Conservation (phyloP, 2,888 invertebrate species). For the Aphelenchoides bicaudatus region DNA sequence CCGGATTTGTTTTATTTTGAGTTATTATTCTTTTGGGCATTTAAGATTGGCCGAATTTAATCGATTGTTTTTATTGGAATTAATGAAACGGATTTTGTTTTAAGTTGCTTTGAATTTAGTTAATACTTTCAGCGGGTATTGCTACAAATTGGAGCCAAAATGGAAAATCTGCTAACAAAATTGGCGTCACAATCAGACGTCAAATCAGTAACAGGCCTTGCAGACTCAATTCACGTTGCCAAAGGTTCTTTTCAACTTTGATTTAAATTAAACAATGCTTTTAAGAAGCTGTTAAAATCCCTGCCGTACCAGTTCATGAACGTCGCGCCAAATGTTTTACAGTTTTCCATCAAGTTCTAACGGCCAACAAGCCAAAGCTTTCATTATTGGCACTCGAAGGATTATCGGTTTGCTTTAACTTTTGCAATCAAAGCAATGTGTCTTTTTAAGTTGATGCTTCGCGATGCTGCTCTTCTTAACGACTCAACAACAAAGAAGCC, state of each 20-base stretch:
- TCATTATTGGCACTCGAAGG: constrained; percentile 79
- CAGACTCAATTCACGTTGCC: constrained; percentile 42
- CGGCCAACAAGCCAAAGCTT: constrained; percentile 80
- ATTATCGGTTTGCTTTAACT: constrained; percentile 73
- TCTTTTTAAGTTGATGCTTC: constrained; percentile 36
- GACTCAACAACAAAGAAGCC: constrained; percentile 23
- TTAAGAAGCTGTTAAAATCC: constrained; percentile 25
- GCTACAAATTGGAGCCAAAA: too few species aligned
- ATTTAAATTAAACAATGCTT: neutral
- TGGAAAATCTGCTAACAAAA: constrained; percentile 25
- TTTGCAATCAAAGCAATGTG: too few species aligned
- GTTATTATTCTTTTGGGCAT: too few species aligned
- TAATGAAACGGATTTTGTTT: too few species aligned
- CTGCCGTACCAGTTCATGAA: constrained; percentile 30
- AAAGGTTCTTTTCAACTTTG: constrained; percentile 37
- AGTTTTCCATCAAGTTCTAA: constrained; percentile 80
- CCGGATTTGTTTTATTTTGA: too few species aligned
- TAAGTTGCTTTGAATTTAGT: too few species aligned
- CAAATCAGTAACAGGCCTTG: constrained; percentile 26
- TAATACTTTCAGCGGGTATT: too few species aligned
- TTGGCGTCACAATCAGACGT: constrained; percentile 24
- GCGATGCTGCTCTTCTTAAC: constrained; percentile 42
- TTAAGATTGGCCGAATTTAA: too few species aligned
- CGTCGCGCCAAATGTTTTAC: constrained; percentile 73
- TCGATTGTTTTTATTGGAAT: too few species aligned